Evolutionary conservation across 1,140 invertebrate species (phyloP), one percentile per base, ranked within the genome.

Genomic region (Psilanteris sp.): DNA sequence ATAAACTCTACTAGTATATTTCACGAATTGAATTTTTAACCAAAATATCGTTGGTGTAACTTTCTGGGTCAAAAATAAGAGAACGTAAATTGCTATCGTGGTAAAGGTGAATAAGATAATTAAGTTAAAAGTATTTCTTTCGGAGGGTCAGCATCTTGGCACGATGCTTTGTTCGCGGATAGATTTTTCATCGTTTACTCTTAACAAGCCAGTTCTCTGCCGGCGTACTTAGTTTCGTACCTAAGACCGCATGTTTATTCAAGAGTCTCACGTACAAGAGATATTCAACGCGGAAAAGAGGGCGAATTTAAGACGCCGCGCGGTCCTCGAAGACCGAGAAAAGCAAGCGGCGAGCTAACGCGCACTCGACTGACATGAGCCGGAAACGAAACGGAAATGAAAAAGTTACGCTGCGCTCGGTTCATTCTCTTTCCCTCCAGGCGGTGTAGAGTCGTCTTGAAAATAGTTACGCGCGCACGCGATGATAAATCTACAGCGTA

Each of bases 101-200:
- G 48, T 43, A 32, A 16, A 44, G 37, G 31, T 32, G 22, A 43
- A n/a, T n/a, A n/a, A n/a, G 50, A 72, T 85, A 86, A 85, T 86
- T 85, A 85, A 84, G 83, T 82, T 83, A 81, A 80, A 83, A 84
- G 82, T 67, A 78, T 82, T 77, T 80, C 62, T 59, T 24, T 0
- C 24, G 54, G 37, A 34, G 41, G 34, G 36, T 67, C 43, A 50
- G 62, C 67, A 61, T 72, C 77, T 79, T 77, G 78, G 76, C 62
- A 64, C 46, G 36, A 46, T 57, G 64, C 76, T 83, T 83, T 83
- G 79, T 84, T 80, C 74, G 36, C 27, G 64, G 59, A 78, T 78
- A 80, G 83, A 86, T 86, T 86, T 86, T 85, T 86, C 84, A 85
- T 86, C 84, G 80, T 87, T 86, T 85, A 81, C 78, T 72, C 54